Percentiles rank a stretch among this genome's conserved stretches.
Evolutionary conservation across 23 tunicate genomes (phyloP).

Genomic region (Phallusia fumigata): DNA sequence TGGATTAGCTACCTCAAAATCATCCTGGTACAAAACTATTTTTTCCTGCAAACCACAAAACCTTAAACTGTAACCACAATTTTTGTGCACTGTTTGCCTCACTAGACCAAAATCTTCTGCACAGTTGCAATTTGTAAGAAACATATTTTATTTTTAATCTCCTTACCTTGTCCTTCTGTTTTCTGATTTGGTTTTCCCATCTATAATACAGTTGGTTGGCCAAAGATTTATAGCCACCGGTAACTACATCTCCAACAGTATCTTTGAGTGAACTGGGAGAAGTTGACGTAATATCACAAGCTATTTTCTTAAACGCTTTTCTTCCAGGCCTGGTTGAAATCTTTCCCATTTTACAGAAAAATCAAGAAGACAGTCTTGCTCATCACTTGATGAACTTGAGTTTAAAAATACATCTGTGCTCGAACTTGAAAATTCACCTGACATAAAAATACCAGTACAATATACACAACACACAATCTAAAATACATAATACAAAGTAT

Average conservation of each 20-base stretch:
- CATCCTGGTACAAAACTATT: too few relatives aligned
- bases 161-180: background rate
- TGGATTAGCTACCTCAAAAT: too few relatives aligned
- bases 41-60: too few relatives aligned
- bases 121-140: too few relatives aligned
- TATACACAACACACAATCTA: background rate
- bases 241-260: background rate
- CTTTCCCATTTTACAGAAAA: background rate
- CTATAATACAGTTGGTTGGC: background rate
- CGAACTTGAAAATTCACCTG: conserved; percentile 5
- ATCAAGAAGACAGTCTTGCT: background rate
- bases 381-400: background rate
- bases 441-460: background rate
- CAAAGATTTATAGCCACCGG: background rate
- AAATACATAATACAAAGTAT: background rate
- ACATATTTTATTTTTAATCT: too few relatives aligned
- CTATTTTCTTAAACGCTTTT: background rate
- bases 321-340: background rate
- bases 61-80: too few relatives aligned
- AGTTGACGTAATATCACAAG: background rate
- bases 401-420: background rate
- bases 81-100: too few relatives aligned
- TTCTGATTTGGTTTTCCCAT: conserved; percentile 10
- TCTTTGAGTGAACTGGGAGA: background rate
- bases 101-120: too few relatives aligned